A percentile compares a stretch with the other conserved stretches of the same genome.
phyloP scores from a whole-genome alignment of 1,140 invertebrate genomes.

The Pogonus chalceus region DNA sequence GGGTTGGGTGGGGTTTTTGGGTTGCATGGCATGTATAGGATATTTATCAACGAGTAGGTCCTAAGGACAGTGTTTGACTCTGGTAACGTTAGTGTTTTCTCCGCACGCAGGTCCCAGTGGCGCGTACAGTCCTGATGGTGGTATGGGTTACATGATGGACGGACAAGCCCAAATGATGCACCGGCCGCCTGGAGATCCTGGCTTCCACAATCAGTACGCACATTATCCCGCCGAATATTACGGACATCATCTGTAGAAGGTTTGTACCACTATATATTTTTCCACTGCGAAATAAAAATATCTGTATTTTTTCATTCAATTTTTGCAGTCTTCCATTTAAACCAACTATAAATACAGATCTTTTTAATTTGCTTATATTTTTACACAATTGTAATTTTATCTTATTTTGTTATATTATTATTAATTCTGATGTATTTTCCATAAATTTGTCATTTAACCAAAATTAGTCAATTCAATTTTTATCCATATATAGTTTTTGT shows the following conservation, averaged over 20 bases:
- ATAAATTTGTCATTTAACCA: no score
- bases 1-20: slow-evolving; percentile 3
- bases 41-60: slow-evolving; percentile 12
- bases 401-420: no score
- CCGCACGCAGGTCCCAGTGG: slow-evolving; percentile 85
- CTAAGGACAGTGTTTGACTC: slow-evolving; percentile 32
- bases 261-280: no score
- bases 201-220: slow-evolving; percentile 82
- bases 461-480: no score
- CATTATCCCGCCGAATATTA: slow-evolving; percentile 86
- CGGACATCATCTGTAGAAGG: slow-evolving; percentile 75
- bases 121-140: slow-evolving; percentile 87
- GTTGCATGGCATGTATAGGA: slow-evolving; percentile 5
- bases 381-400: no score
- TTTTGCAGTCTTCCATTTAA: no score
- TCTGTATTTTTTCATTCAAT: no score
- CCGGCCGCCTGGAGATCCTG: slow-evolving; percentile 78
- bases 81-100: slow-evolving; percentile 63
- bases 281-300: no score
- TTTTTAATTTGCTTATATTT: no score
- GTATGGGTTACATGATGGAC: slow-evolving; percentile 96
- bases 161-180: slow-evolving; percentile 90
- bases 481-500: no score
- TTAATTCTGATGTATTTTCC: no score
- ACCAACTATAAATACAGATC: no score